These are phyloP conservation scores for Pelusios castaneus DNA, from an alignment of 2,113 vertebrate species.

Conservation along the genomic window DNA sequence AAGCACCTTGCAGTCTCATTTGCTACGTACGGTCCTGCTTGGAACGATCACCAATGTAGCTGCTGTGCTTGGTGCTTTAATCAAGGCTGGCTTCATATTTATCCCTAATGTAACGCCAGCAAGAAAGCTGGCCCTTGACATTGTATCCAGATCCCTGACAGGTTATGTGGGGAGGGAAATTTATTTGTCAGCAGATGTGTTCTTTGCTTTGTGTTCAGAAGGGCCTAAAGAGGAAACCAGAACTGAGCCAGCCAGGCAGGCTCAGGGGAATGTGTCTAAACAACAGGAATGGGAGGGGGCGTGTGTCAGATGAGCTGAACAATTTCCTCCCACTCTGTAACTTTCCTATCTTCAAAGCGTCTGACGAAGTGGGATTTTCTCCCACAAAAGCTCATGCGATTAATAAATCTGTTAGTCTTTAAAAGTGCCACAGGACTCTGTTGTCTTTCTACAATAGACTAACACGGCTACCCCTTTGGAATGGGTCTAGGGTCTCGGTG, in stretches of 20 bases:
- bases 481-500: background rate
- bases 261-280: background rate
- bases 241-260: background rate
- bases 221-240: background rate
- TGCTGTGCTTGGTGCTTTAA: background rate
- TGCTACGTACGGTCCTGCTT: accelerated
- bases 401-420: no score
- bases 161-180: background rate
- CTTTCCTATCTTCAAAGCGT: no score
- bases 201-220: background rate
- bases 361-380: no score
- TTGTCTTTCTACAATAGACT: no score
- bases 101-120: background rate
- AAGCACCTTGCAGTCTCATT: background rate
- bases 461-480: no score
- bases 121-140: background rate
- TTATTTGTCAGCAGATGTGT: background rate
- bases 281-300: accelerated
- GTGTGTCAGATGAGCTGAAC: no score
- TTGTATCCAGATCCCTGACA: accelerated
- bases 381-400: no score
- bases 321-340: no score
- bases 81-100: no score
- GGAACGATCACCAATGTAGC: background rate
- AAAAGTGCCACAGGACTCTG: no score